Evolutionary conservation across 2,888 invertebrate genomes (phyloP).

Genomic region (Drosophila vallismaia): DNA sequence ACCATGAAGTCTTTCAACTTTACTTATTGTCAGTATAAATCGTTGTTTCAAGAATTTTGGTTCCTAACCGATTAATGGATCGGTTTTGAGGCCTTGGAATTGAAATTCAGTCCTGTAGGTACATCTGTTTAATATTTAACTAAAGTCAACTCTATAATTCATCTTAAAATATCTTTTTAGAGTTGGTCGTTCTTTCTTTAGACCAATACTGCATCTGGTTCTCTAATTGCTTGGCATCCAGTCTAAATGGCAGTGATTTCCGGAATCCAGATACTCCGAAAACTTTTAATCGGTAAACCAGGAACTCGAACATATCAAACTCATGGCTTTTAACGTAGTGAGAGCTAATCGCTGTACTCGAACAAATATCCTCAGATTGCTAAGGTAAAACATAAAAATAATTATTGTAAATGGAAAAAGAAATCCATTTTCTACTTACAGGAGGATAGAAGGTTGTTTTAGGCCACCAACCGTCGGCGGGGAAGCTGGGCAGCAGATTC

Average conservation of each 20-base stretch:
- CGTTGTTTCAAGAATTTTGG: neutral
- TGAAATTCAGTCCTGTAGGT: neutral
- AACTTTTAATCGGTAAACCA: constrained; percentile 94
- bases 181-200: constrained; percentile 14
- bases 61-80: too few relatives aligned
- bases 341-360: constrained; percentile 96
- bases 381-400: constrained; percentile 8
- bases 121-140: neutral
- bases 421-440: constrained; percentile 44
- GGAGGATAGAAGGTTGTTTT: constrained; percentile 95
- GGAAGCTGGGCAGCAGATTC: constrained; percentile 90
- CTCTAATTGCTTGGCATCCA: constrained; percentile 12
- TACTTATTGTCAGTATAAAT: neutral
- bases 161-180: neutral
- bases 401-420: rapidly evolving
- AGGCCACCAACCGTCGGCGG: constrained; percentile 95
- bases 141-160: neutral
- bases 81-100: too few relatives aligned
- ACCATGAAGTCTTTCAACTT: neutral
- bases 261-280: constrained; percentile 84
- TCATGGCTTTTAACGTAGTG: constrained; percentile 96
- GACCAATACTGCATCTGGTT: constrained; percentile 27
- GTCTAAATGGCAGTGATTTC: constrained; percentile 15
- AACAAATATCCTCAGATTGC: constrained; percentile 90
- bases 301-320: constrained; percentile 97